phyloP scores from a whole-genome alignment of 2,113 vertebrate genomes.

The Saccopteryx leptura region DNA sequence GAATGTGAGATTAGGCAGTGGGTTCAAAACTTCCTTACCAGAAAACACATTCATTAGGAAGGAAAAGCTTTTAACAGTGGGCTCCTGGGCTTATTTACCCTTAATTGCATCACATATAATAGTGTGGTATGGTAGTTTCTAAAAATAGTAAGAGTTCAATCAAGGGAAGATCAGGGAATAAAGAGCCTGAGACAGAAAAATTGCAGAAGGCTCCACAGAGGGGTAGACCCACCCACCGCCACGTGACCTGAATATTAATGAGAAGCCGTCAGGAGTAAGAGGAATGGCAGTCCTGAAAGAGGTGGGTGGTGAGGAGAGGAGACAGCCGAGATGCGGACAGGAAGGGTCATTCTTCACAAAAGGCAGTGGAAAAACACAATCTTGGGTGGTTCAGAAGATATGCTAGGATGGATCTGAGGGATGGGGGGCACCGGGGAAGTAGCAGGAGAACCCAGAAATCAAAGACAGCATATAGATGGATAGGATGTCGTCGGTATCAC shows the following conservation, averaged over 20 bases:
- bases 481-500: neutral
- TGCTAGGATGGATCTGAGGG: no score
- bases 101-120: neutral
- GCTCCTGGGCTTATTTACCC: neutral
- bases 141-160: slow-evolving; percentile 49
- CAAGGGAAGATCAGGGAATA: neutral
- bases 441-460: neutral
- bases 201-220: neutral
- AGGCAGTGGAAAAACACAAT: neutral
- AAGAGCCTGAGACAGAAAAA: neutral
- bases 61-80: slow-evolving; percentile 34
- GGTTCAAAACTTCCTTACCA: slow-evolving; percentile 61
- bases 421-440: neutral
- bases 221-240: neutral
- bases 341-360: neutral
- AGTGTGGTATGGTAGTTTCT: neutral
- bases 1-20: neutral
- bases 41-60: slow-evolving; percentile 27
- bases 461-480: neutral
- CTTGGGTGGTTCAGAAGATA: neutral
- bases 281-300: neutral
- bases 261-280: neutral
- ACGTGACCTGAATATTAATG: neutral
- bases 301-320: neutral
- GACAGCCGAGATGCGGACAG: neutral